Evolutionary conservation across 1,140 invertebrate species (phyloP).

Genomic region (Euwallacea fornicatus): DNA sequence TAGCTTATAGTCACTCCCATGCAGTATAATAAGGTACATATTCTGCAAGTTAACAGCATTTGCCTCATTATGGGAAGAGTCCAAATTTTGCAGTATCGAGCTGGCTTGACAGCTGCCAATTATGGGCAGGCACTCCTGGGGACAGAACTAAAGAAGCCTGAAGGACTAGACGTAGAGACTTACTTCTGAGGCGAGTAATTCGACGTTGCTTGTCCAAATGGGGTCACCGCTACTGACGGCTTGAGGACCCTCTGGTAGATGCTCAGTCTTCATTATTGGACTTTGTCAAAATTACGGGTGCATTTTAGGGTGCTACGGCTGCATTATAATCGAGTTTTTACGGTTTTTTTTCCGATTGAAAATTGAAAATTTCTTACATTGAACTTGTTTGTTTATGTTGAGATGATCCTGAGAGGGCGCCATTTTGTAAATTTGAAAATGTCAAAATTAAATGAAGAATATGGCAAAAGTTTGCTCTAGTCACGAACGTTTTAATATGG

Average conservation of each 20-base stretch:
- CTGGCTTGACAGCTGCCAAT: slow-evolving; percentile 48
- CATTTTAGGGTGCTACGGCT: no score
- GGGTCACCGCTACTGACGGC: slow-evolving; percentile 34
- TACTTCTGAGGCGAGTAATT: slow-evolving; percentile 42
- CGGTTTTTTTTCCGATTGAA: no score
- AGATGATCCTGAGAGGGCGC: no score
- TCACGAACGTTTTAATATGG: no score
- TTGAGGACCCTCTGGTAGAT: neutral
- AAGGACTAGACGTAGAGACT: neutral
- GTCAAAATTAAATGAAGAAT: no score
- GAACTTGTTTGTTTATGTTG: no score
- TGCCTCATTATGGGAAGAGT: slow-evolving; percentile 25
- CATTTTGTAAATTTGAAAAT: no score
- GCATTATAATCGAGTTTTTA: no score
- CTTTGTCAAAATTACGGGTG: no score
- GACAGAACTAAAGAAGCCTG: neutral
- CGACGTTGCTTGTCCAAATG: slow-evolving; percentile 43
- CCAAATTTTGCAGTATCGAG: slow-evolving; percentile 48
- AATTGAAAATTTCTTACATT: no score
- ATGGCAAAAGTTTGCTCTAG: no score
- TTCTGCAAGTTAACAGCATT: slow-evolving; percentile 32
- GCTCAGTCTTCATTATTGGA: slow-evolving; percentile 42
- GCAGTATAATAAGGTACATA: slow-evolving; percentile 44
- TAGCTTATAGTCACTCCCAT: slow-evolving; percentile 43
- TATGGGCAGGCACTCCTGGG: slow-evolving; percentile 47